Percentiles rank a stretch among this genome's conserved stretches.
Conservation (phyloP, 1,140 invertebrate species). For the Lepidurus couesii region DNA sequence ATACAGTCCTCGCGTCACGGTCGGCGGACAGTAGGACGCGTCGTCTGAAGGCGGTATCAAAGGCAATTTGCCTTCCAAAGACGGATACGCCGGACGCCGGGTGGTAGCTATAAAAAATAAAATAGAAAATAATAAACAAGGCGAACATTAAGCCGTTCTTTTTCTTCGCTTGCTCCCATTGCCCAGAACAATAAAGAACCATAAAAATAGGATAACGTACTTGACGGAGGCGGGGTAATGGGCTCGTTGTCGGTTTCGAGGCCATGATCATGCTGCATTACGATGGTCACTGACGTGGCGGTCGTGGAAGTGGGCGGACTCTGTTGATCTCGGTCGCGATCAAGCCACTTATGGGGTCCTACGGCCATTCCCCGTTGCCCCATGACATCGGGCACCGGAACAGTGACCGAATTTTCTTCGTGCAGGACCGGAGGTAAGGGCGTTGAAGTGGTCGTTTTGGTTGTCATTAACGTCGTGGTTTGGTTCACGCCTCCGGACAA, state of each 20-base stretch:
- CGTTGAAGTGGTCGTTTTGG: slow-evolving; percentile 37
- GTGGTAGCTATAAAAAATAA: background rate
- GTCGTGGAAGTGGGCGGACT: slow-evolving; percentile 26
- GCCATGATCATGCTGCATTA: slow-evolving; percentile 37
- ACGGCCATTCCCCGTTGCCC: slow-evolving; percentile 11
- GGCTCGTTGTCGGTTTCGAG: slow-evolving; percentile 35
- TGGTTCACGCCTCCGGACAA: slow-evolving; percentile 45
- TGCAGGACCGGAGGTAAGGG: slow-evolving; percentile 31
- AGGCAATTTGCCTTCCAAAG: slow-evolving; percentile 38
- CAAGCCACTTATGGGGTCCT: slow-evolving; percentile 11
- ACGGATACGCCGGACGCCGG: slow-evolving; percentile 33
- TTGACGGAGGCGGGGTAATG: slow-evolving; percentile 36
- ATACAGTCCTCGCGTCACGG: slow-evolving; percentile 65
- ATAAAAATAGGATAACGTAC: slow-evolving; percentile 35
- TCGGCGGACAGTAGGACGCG: slow-evolving; percentile 56
- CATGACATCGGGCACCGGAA: background rate
- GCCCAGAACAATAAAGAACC: no score
- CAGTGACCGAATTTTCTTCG: slow-evolving; percentile 27
- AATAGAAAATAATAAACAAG: background rate
- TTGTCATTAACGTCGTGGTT: slow-evolving; percentile 38
- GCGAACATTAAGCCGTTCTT: background rate
- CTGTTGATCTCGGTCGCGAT: slow-evolving; percentile 15
- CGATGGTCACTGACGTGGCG: slow-evolving; percentile 23
- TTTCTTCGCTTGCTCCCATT: background rate
- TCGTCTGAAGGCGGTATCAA: slow-evolving; percentile 43